phyloP scores from a whole-genome alignment of 1,140 invertebrate species.

The Pseudomyrmex flavicornis region DNA sequence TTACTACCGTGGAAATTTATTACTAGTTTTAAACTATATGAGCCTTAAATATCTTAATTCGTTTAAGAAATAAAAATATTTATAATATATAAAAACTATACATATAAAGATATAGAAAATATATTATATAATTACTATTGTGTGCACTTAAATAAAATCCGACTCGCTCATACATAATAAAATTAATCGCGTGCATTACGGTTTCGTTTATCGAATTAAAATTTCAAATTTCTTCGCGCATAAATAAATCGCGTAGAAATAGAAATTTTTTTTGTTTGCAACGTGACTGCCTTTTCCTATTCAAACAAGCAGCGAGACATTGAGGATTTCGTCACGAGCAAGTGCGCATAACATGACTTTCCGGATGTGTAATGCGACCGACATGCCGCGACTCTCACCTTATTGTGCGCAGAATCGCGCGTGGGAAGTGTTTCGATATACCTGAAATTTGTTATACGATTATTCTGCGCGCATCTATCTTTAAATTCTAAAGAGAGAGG shows the following conservation, averaged over 20 bases:
- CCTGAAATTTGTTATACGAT: conserved; percentile 44
- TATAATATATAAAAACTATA: too few relatives aligned
- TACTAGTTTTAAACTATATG: too few relatives aligned
- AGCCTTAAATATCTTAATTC: too few relatives aligned
- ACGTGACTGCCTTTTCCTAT: neutral
- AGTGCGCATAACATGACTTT: conserved; percentile 37
- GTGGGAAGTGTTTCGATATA: conserved; percentile 57
- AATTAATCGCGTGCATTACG: neutral
- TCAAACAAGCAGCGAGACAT: conserved; percentile 21
- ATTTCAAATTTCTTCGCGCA: neutral
- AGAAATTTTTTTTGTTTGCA: conserved; percentile 1
- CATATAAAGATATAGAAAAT: too few relatives aligned
- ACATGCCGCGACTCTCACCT: conserved; percentile 50
- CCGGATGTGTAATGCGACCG: conserved; percentile 50
- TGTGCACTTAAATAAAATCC: too few relatives aligned
- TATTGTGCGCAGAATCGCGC: conserved; percentile 38
- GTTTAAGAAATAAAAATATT: too few relatives aligned
- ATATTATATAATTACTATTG: too few relatives aligned
- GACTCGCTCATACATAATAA: neutral
- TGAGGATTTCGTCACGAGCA: conserved; percentile 46
- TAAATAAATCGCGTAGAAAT: neutral
- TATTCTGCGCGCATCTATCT: neutral
- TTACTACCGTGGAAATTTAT: too few relatives aligned
- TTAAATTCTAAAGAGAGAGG: conserved; percentile 3
- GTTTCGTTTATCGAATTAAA: neutral